Evolutionary conservation across 2,797 vertebrate species (phyloP).

Genomic region (Heliangelus exortis): DNA sequence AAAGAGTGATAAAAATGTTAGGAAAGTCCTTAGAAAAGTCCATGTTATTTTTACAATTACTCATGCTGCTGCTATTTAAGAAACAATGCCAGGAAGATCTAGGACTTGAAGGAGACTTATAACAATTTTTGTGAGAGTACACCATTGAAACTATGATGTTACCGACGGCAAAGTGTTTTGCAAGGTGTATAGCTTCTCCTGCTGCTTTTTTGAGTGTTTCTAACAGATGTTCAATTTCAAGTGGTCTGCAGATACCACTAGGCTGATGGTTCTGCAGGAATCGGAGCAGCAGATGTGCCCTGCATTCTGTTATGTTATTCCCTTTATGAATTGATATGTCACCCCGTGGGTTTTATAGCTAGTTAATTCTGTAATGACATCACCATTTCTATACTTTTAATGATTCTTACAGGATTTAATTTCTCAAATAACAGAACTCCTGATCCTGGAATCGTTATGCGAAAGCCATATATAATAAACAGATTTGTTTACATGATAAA

Average conservation of each 20-base stretch:
- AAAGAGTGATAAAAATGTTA: slow-evolving; percentile 54
- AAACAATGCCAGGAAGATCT: slow-evolving; percentile 57
- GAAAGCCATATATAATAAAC: slow-evolving; percentile 25
- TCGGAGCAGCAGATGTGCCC: slow-evolving; percentile 56
- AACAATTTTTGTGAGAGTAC: slow-evolving; percentile 33
- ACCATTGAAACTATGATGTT: slow-evolving; percentile 16
- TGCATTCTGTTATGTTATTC: slow-evolving; percentile 51
- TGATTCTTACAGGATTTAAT: slow-evolving; percentile 20
- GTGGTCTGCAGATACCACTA: slow-evolving; percentile 67
- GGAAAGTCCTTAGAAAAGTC: slow-evolving; percentile 26
- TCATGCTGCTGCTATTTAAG: slow-evolving; percentile 35
- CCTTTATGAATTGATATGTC: slow-evolving; percentile 62
- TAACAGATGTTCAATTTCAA: slow-evolving; percentile 72
- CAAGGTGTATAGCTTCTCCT: slow-evolving; percentile 55
- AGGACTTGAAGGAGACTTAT: slow-evolving; percentile 15
- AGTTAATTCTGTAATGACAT: slow-evolving; percentile 65
- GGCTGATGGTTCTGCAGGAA: slow-evolving; percentile 56
- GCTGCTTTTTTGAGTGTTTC: slow-evolving; percentile 58
- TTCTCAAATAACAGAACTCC: slow-evolving; percentile 57
- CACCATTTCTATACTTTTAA: slow-evolving; percentile 48
- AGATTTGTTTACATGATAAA: slow-evolving; percentile 22
- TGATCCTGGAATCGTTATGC: slow-evolving; percentile 22
- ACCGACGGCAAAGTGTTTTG: slow-evolving; percentile 42
- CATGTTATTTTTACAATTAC: slow-evolving; percentile 47
- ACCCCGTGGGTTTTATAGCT: slow-evolving; percentile 49